Evolutionary conservation across 64 coral and sea anemone genomes (phyloP).

Genomic region (Pachyseris speciosa): DNA sequence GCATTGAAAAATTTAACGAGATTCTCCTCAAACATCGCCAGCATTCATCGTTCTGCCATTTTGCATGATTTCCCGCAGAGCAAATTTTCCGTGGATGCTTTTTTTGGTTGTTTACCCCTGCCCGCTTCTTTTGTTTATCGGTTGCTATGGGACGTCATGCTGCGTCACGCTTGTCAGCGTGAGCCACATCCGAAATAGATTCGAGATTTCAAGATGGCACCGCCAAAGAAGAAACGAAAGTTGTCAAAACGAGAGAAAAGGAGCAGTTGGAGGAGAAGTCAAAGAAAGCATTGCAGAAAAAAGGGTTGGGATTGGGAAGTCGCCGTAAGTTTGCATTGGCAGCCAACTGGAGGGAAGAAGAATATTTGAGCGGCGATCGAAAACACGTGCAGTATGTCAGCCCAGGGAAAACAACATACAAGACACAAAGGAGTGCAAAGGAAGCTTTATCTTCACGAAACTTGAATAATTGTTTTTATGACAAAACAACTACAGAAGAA

Average conservation of each 20-base stretch:
- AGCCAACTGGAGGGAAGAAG: constrained; percentile 40
- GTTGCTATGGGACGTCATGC: too few relatives aligned
- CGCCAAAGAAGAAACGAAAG: too few relatives aligned
- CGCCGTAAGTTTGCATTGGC: constrained; percentile 32
- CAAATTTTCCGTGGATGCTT: too few relatives aligned
- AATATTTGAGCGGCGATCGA: constrained; percentile 19
- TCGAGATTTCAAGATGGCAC: too few relatives aligned
- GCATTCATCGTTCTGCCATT: too few relatives aligned
- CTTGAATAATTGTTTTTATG: constrained; percentile 34
- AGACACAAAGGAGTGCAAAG: neutral
- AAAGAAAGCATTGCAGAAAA: constrained; percentile 42
- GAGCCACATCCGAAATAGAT: too few relatives aligned
- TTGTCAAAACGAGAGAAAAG: neutral
- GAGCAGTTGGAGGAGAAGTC: neutral
- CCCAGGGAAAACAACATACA: constrained; percentile 25
- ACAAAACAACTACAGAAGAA: constrained; percentile 35
- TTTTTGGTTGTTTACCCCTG: too few relatives aligned
- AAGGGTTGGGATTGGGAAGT: constrained; percentile 16
- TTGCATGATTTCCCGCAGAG: too few relatives aligned
- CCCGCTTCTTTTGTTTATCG: too few relatives aligned
- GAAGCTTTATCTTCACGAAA: constrained; percentile 20
- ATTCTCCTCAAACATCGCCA: too few relatives aligned
- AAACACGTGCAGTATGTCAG: constrained; percentile 11
- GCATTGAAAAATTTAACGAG: too few relatives aligned
- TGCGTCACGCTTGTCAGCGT: too few relatives aligned